These are phyloP conservation scores for Andrena cerasifolii DNA, from an alignment of 1,140 invertebrate genomes.

Conservation along the genomic window DNA sequence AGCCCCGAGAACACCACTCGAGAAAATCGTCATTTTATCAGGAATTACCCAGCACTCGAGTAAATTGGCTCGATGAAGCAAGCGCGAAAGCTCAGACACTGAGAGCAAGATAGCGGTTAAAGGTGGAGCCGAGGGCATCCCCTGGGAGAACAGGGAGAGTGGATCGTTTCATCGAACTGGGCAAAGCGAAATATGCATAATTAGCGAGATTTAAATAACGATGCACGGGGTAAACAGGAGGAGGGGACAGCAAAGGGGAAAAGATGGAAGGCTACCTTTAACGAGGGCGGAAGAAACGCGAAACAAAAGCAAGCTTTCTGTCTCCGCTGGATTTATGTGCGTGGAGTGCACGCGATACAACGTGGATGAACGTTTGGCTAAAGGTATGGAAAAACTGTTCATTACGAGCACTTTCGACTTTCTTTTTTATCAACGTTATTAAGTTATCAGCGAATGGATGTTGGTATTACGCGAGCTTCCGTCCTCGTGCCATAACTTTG, in stretches of 20 bases:
- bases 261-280: constrained; percentile 33
- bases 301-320: constrained; percentile 35
- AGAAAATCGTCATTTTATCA: constrained; percentile 64
- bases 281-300: constrained; percentile 26
- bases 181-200: constrained; percentile 62
- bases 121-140: neutral
- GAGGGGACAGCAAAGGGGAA: neutral
- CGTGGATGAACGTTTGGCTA: neutral
- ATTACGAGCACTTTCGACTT: neutral
- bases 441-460: neutral
- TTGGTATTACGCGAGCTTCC: too few relatives aligned
- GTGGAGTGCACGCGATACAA: neutral
- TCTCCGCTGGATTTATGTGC: constrained; percentile 41
- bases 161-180: constrained; percentile 54
- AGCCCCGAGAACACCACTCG: constrained; percentile 35
- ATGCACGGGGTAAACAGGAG: neutral
- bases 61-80: constrained; percentile 60
- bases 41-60: constrained; percentile 64
- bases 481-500: too few relatives aligned
- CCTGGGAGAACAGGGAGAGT: neutral
- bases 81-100: constrained; percentile 25
- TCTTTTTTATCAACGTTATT: neutral
- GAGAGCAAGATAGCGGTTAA: constrained; percentile 12
- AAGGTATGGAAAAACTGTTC: neutral
- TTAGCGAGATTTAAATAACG: constrained; percentile 62